Evolutionary conservation across 2,797 vertebrate genomes (phyloP), one percentile per base, ranked within the genome.

Genomic region (Threskiornis aethiopicus): DNA sequence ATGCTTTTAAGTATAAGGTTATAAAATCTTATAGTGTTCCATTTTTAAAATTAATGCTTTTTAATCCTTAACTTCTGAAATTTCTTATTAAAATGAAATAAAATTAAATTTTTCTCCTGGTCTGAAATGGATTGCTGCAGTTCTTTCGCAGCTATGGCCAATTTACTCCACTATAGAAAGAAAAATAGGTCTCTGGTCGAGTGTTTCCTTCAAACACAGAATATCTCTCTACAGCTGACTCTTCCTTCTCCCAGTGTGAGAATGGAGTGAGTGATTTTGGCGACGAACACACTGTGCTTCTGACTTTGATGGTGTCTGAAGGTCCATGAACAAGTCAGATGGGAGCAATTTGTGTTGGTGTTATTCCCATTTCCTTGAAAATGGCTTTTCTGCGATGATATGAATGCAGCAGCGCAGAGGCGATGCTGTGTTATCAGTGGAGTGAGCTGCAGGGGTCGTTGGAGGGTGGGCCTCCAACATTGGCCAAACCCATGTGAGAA

Each of bases 401-500:
- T 5, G 22, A 67, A 61, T 52, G 84, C 67, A 49, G 52, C 69
- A 44, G 78, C 0, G 0, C 0, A 3, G 26, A 54, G 39, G 41
- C 4, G 5, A 80, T 25, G 61, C 75, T 47, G 55, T 55, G 47
- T 3, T 85, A 37, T 33, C 44, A 22, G 51, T 28, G 52, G 25
- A n/a, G 24, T 3, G 37, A 58, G 25, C 25, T 8, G 31, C 33
- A 44, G 52, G 52, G 20, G 14, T 25, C 0, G 0, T 0, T 52
- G 77, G 14, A 65, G 37, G n/a, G 29, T 55, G 16, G 21, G 29
- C 13, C 7, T 42, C 21, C 3, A 0, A 41, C 12, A 14, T 41
- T 0, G 6, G 21, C 7, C 80, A 75, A 41, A 19, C 8, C 18
- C 42, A 15, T 0, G 2, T 0, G 1, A 6, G 42, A 55, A 2